Base-by-base conservation (phyloP, 2,113 vertebrate genomes). In the Notarius lentiginosus region DNA sequence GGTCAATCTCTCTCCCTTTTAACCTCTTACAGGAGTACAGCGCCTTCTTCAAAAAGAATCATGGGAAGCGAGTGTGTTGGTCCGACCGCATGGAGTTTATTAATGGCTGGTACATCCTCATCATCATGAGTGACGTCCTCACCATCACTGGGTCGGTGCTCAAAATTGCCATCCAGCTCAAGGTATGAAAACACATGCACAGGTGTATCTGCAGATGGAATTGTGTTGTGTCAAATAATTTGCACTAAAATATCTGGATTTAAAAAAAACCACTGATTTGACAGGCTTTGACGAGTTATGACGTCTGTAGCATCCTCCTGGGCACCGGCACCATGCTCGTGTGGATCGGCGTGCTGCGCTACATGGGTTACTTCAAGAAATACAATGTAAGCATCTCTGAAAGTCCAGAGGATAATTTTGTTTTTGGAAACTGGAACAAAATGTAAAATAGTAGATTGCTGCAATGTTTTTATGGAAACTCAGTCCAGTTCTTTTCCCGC, bases 151-250 rank as follows among this genome's bases (percentile, higher is more conserved):
- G 97, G 89, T 99, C 98, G 14, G 92, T 97, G 88, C 95, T 99
- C 77, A 99, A 99, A 94, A 99, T 99, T 88, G 96, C 95, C 92
- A 99, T 99, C 90, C 96, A 99, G 91, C 95, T 97, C 1, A 99
- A 99, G 96, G 98, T 95, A 34, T 24, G 0, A 22, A 8, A 7
- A 55, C 4, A 55, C 75, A 55, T n/a, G 56, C 76, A 79, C 76
- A 14, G 53, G 27, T 24, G 27, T 6, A 53, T 6, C 68, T 72
- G 15, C 12, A 30, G 65, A 68, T n/a, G 24, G 4, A 65, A 65
- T 12, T n/a, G n/a, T 72, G 68, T 20, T 41, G 66, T 5, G 8
- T 27, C 27, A 17, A 68, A 68, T 30, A 68, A 30, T 17, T 68
- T 47, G 1, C 3, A 7, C 34, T 47, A 22, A 47, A 41, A 47